Evolutionary conservation across 2,797 vertebrate species (phyloP), one percentile per base, ranked within the genome.

Genomic region (Molothrus ater): DNA sequence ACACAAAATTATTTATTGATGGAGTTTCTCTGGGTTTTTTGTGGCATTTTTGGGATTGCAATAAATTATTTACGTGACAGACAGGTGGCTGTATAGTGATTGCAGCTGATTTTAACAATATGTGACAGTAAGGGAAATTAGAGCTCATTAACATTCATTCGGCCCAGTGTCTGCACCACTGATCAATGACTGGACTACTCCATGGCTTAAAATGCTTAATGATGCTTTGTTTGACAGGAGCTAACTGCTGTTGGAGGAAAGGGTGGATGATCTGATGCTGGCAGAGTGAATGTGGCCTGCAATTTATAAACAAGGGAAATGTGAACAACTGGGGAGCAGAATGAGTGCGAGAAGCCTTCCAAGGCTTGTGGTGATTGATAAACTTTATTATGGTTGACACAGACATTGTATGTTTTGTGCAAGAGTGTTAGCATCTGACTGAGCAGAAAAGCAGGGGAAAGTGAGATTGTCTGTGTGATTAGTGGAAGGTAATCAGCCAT

Each of bases 401-500:
- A 80, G 42, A 68, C 54, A 11, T 26, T 34, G 48, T 61, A 0
- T 80, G 69, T 68, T 95, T 80, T 86, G 72, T 84, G 85, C 56
- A 40, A 81, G 70, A 72, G 70, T 13, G 7, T 86, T 92, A 92
- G 51, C 59, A 54, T 82, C 72, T 95, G 88, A 89, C 48, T 73
- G 84, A 97, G 88, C 2, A 6, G 88, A 94, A 88, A 96, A 90
- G 66, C 38, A 64, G 81, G 84, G 92, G 80, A 93, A 90, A 88
- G 71, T 1, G 47, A 54, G 54, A 26, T 91, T 79, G 74, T 69
- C 34, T 74, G 3, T 85, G 93, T 90, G 95, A 95, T 95, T 95
- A 94, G 76, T n/a, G 70, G 56, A 88, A 93, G 94, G 83, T 92
- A 92, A 95, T 95, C 90, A 93, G 79, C 91, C 94, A 83, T 92